Conservation (phyloP, 2,888 invertebrate genomes). For the Drosophila anceps region DNA sequence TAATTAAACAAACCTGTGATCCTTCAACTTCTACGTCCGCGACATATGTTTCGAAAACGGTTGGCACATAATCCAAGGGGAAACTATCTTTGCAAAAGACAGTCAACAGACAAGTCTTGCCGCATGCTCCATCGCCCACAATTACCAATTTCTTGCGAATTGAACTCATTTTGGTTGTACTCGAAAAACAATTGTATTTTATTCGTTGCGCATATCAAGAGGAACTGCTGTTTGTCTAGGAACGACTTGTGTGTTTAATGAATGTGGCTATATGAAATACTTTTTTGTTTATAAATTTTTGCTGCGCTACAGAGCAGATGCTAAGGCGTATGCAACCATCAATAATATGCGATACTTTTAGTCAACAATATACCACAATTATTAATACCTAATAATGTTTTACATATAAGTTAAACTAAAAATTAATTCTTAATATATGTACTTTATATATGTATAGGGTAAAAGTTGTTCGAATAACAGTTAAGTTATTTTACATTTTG, state of each 20-base stretch:
- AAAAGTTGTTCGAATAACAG: conserved; percentile 37
- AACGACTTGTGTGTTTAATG: conserved; percentile 19
- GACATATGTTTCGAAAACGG: conserved; percentile 99
- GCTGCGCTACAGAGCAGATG: conserved; percentile 35
- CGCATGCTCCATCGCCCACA: conserved; percentile 99
- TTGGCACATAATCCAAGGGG: conserved; percentile 99
- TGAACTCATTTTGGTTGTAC: conserved; percentile 88
- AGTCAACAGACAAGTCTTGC: conserved; percentile 98
- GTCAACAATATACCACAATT: too few species aligned
- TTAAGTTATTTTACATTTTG: conserved; percentile 7
- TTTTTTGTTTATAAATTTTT: conserved; percentile 56
- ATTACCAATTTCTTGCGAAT: conserved; percentile 98
- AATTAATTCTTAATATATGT: too few species aligned
- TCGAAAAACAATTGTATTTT: neutral
- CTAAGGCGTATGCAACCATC: conserved; percentile 19
- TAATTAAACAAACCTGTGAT: conserved; percentile 88
- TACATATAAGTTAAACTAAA: neutral
- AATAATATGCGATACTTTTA: neutral
- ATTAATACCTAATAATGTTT: fast-evolving
- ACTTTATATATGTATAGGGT: conserved; percentile 21
- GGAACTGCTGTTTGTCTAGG: conserved; percentile 85
- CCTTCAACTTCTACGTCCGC: conserved; percentile 99
- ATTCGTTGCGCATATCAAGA: neutral
- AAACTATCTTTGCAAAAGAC: conserved; percentile 99
- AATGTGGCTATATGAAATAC: conserved; percentile 26